Percentiles rank a stretch among this genome's conserved stretches.
Conservation (phyloP, 1,140 invertebrate species). For the Meloidogyne chitwoodi region DNA sequence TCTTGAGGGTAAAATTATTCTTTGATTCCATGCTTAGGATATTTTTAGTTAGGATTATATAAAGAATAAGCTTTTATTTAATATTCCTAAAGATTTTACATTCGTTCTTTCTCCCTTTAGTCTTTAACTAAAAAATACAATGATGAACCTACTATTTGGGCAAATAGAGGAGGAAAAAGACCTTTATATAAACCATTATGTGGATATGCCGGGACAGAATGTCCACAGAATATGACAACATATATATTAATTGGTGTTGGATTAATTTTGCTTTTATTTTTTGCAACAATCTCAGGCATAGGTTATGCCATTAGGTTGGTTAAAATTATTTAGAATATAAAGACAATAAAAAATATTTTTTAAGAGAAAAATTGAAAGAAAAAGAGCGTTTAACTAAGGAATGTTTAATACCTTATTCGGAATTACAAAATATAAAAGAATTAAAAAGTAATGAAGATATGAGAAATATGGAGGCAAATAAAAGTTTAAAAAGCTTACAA, state of each 20-base stretch:
- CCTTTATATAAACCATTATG: conserved; percentile 35
- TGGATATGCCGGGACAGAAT: conserved; percentile 39
- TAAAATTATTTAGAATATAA: background rate
- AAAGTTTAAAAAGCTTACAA: conserved; percentile 33
- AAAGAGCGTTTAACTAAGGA: conserved; percentile 23
- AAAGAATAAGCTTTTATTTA: no score
- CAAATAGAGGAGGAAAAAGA: conserved; percentile 18
- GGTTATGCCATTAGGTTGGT: conserved; percentile 21
- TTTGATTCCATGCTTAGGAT: background rate
- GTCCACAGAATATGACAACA: conserved; percentile 9
- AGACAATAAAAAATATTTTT: background rate
- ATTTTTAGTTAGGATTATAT: background rate
- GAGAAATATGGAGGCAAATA: background rate
- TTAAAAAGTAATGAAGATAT: background rate
- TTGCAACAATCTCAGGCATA: conserved; percentile 11
- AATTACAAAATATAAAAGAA: background rate
- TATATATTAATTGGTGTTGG: conserved; percentile 31
- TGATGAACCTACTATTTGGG: conserved; percentile 31
- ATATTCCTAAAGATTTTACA: background rate
- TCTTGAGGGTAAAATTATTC: background rate
- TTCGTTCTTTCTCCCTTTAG: background rate
- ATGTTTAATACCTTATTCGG: conserved; percentile 20
- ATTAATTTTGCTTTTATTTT: conserved; percentile 16
- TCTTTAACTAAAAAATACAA: conserved; percentile 1
- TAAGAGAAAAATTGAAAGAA: conserved; percentile 10